A percentile compares a stretch with the other conserved stretches of the same genome.
Conservation (phyloP, 2,888 invertebrate species). For the Phymatocera aterrima region DNA sequence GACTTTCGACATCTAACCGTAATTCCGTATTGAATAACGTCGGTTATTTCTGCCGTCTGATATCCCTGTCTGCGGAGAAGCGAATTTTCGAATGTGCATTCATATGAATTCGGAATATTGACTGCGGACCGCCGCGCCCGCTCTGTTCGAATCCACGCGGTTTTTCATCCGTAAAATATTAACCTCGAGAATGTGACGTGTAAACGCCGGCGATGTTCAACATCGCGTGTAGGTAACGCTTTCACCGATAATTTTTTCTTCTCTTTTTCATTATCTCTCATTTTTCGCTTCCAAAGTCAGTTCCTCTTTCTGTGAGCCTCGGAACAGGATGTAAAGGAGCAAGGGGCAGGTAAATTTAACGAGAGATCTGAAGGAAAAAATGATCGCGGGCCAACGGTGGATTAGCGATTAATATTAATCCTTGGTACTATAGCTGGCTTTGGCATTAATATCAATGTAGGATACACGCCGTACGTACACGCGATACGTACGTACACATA, state of each 20-base stretch:
- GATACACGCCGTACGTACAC: slow-evolving; percentile 6
- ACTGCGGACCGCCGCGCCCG: not conserved
- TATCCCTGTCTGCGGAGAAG: too few relatives aligned
- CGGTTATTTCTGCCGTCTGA: too few relatives aligned
- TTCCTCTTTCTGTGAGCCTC: slow-evolving; percentile 19
- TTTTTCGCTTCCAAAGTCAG: not conserved
- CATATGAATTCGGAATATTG: not conserved
- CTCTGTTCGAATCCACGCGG: not conserved
- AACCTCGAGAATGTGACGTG: not conserved
- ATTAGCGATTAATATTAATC: slow-evolving; percentile 67
- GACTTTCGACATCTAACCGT: too few relatives aligned
- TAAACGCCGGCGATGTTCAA: not conserved
- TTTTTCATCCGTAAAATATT: slow-evolving; percentile 21
- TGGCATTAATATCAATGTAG: slow-evolving; percentile 66
- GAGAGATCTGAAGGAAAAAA: slow-evolving; percentile 30
- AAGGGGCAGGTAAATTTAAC: not conserved
- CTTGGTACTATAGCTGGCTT: slow-evolving; percentile 53
- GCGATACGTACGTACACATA: too few relatives aligned
- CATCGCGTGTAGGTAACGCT: not conserved
- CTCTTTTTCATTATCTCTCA: not conserved
- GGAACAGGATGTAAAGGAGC: not conserved
- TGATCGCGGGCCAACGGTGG: slow-evolving; percentile 11
- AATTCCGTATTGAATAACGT: too few relatives aligned
- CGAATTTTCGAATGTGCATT: not conserved
- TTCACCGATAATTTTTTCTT: not conserved